phyloP scores from a whole-genome alignment of 2,797 vertebrate genomes.

The Numenius phaeopus region DNA sequence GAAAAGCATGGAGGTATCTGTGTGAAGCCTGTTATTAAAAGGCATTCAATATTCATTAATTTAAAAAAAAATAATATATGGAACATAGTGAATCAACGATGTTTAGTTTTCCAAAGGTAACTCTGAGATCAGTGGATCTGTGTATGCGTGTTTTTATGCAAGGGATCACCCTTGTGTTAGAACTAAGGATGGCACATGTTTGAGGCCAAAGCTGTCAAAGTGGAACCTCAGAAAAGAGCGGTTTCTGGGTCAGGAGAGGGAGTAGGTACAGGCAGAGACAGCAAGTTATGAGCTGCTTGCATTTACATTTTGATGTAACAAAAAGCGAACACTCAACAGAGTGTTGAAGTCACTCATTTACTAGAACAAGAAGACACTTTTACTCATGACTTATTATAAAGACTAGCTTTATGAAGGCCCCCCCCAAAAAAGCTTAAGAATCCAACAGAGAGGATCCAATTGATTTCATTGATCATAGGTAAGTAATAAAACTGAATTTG shows the following conservation, averaged over 20 bases:
- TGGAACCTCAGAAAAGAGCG: background rate
- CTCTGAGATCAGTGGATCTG: background rate
- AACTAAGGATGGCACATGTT: rapidly evolving
- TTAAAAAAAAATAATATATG: background rate
- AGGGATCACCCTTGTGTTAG: background rate
- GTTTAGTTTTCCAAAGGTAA: background rate
- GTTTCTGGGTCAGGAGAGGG: background rate
- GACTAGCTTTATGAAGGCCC: background rate
- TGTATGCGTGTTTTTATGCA: background rate
- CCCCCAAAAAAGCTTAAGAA: background rate
- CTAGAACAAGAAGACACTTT: background rate
- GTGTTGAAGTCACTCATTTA: background rate
- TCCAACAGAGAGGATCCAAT: background rate
- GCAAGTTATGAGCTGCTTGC: background rate
- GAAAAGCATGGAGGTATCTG: background rate
- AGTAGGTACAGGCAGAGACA: background rate
- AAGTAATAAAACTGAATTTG: background rate
- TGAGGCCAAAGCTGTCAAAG: background rate
- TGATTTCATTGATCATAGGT: background rate
- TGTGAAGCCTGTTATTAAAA: background rate
- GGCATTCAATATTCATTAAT: background rate
- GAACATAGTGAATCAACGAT: background rate
- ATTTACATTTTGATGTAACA: background rate
- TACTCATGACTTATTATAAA: background rate
- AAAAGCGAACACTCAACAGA: background rate